Conservation (phyloP, 2,797 vertebrate genomes). For the Ctenopoma kingsleyae region DNA sequence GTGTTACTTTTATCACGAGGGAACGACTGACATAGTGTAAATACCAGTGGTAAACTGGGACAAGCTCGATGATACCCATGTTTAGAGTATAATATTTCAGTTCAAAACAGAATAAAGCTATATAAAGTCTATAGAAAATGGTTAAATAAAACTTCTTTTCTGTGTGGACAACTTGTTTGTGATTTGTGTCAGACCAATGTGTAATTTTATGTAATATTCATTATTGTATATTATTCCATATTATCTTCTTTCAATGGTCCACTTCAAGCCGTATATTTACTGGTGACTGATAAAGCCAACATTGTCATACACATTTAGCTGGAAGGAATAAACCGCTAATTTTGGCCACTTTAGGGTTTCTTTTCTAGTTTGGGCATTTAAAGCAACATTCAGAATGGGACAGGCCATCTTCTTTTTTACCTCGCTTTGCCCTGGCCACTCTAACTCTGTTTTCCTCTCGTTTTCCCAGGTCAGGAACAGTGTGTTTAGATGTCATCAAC, state of each 20-base stretch:
- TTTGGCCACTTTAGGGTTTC: too few relatives aligned
- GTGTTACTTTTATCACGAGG: background rate
- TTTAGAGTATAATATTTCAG: background rate
- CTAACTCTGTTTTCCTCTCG: conserved; percentile 36
- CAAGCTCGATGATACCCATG: background rate
- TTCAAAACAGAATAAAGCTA: background rate
- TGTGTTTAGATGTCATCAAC: conserved; percentile 99
- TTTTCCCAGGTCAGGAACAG: conserved; percentile 92
- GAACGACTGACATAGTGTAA: background rate
- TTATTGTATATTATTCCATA: too few relatives aligned
- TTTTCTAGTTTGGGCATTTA: background rate
- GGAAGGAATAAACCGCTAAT: too few relatives aligned
- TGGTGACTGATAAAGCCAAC: too few relatives aligned
- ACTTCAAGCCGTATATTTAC: too few relatives aligned
- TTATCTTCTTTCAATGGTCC: too few relatives aligned
- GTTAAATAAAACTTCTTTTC: background rate
- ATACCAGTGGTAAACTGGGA: background rate
- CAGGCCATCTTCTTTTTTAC: background rate
- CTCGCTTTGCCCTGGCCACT: background rate
- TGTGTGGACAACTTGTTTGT: background rate
- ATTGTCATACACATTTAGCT: too few relatives aligned
- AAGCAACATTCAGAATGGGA: background rate
- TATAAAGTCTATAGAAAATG: background rate
- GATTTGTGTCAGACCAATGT: background rate
- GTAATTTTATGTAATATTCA: too few relatives aligned